Conservation (phyloP, 2,113 vertebrate genomes). For the Carettochelys insculpta region DNA sequence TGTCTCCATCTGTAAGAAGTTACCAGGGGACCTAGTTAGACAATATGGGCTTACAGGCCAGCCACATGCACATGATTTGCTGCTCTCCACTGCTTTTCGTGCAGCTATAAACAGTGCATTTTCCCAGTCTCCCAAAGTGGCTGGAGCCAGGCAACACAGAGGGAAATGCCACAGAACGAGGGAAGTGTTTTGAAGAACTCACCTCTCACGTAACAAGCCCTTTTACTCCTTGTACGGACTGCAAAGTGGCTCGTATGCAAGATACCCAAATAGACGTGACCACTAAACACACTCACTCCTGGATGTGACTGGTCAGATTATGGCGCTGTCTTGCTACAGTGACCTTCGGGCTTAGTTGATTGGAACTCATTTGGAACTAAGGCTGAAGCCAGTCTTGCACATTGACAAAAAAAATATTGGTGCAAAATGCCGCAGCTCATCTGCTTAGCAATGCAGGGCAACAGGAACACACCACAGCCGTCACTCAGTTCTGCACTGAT, state of each 20-base stretch:
- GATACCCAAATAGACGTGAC: background rate
- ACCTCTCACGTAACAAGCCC: background rate
- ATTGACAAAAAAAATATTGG: background rate
- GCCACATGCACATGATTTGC: background rate
- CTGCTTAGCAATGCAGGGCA: background rate
- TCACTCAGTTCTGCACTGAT: background rate
- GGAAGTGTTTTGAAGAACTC: background rate
- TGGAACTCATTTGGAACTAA: background rate
- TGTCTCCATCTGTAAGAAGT: background rate
- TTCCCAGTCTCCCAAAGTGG: background rate
- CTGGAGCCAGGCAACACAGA: background rate
- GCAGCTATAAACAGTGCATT: background rate
- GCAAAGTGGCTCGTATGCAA: background rate
- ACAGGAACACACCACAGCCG: background rate
- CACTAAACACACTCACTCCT: background rate
- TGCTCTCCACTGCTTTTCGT: background rate
- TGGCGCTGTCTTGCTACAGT: background rate
- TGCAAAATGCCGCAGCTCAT: background rate
- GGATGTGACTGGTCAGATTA: background rate
- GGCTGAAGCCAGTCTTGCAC: background rate
- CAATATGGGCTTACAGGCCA: background rate
- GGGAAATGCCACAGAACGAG: background rate
- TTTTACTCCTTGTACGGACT: background rate
- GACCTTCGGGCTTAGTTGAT: background rate
- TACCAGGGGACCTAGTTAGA: background rate